Evolutionary conservation across 2,113 vertebrate species (phyloP).

Genomic region (Microtus richardsoni): DNA sequence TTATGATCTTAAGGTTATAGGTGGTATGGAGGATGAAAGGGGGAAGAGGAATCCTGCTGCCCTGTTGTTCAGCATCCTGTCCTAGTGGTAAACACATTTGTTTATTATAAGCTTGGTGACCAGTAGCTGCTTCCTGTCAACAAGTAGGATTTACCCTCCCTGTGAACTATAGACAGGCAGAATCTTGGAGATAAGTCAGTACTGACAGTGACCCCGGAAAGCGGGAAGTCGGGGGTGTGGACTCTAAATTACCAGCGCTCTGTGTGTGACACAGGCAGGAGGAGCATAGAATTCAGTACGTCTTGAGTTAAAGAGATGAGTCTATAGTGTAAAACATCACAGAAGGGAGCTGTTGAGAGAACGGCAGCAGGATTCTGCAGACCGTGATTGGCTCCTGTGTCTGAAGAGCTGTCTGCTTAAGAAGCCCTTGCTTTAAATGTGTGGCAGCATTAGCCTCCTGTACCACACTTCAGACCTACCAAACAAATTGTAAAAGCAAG

Average conservation of each 20-base stretch:
- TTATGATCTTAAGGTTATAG: conserved; percentile 6
- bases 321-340: not conserved
- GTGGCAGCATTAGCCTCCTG: not conserved
- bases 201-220: not conserved
- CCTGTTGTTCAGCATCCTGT: not conserved
- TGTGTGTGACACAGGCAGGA: not conserved
- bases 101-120: not conserved
- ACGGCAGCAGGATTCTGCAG: not conserved
- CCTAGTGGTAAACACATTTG: not conserved
- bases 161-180: not conserved
- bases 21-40: not conserved
- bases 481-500: not conserved
- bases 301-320: not conserved
- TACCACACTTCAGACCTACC: not conserved
- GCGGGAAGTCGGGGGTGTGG: not conserved
- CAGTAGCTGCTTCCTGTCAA: not conserved
- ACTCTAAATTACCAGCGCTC: not conserved
- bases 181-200: not conserved
- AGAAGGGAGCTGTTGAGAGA: not conserved
- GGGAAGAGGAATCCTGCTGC: not conserved
- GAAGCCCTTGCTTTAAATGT: not conserved
- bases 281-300: not conserved
- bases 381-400: not conserved
- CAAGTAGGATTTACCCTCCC: not conserved
- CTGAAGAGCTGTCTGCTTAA: not conserved